Evolutionary conservation across 2,113 vertebrate genomes (phyloP).

Genomic region (Cephalopterus ornatus): DNA sequence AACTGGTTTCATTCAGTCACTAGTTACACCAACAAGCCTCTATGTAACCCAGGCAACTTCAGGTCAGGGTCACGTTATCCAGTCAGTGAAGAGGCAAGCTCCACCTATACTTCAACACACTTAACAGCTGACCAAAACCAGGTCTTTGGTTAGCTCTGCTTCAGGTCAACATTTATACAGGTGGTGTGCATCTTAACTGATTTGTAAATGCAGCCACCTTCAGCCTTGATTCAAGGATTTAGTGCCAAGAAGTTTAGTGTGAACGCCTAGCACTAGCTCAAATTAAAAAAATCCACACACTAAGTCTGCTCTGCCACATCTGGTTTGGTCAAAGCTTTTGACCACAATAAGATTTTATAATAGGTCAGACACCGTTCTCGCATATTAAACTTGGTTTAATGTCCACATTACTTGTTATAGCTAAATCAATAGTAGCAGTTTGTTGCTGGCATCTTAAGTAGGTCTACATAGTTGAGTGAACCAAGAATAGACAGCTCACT

Average conservation of each 20-base stretch:
- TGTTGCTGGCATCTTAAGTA: background rate
- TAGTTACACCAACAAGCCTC: background rate
- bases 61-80: background rate
- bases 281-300: background rate
- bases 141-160: background rate
- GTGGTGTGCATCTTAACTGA: background rate
- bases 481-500: background rate
- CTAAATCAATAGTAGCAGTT: background rate
- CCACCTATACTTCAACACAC: background rate
- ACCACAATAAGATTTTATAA: background rate
- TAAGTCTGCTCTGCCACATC: background rate
- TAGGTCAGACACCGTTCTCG: background rate
- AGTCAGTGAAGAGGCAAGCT: background rate
- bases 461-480: background rate
- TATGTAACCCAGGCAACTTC: accelerated
- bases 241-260: background rate
- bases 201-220: background rate
- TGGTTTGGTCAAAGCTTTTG: background rate
- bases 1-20: background rate
- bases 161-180: background rate
- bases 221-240: background rate
- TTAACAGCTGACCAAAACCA: background rate
- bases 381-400: background rate
- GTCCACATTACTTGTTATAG: background rate
- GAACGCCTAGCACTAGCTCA: background rate